A percentile compares a stretch with the other conserved stretches of the same genome.
Evolutionary conservation across 1,140 invertebrate genomes (phyloP).

Genomic region (Drosophila micromelanica): DNA sequence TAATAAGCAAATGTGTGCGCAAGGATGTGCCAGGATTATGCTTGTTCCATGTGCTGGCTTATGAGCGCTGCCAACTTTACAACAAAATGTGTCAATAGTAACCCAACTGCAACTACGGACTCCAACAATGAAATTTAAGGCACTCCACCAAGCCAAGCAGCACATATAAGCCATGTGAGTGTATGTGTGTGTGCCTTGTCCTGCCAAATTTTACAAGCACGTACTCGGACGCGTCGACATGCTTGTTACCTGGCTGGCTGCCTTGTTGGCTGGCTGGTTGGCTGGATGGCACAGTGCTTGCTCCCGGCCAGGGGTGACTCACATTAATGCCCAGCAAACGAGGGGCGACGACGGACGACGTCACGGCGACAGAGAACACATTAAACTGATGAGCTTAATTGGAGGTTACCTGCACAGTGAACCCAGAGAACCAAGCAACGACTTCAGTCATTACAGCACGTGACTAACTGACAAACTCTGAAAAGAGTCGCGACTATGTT

Average conservation of each 20-base stretch:
- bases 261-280: constrained; percentile 12
- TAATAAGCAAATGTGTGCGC: constrained; percentile 77
- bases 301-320: constrained; percentile 46
- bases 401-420: constrained; percentile 69
- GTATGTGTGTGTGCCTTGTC: constrained; percentile 1
- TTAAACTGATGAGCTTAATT: constrained; percentile 83
- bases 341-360: constrained; percentile 24
- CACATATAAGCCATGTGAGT: too few relatives aligned
- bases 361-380: constrained; percentile 70
- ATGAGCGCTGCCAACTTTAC: constrained; percentile 73
- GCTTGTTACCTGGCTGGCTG: constrained; percentile 62
- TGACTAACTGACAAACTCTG: neutral
- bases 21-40: constrained; percentile 71
- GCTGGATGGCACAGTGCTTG: constrained; percentile 7
- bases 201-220: constrained; percentile 57
- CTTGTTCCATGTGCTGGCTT: constrained; percentile 71
- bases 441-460: constrained; percentile 57
- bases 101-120: constrained; percentile 41
- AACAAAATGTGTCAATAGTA: constrained; percentile 78
- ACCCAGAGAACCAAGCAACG: constrained; percentile 25
- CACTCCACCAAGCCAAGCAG: constrained; percentile 33
- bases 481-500: neutral
- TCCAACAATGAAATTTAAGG: constrained; percentile 65
- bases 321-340: constrained; percentile 63
- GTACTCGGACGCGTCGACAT: constrained; percentile 68